phyloP scores from a whole-genome alignment of 2,888 invertebrate species.

The Mactromeris polynyma region DNA sequence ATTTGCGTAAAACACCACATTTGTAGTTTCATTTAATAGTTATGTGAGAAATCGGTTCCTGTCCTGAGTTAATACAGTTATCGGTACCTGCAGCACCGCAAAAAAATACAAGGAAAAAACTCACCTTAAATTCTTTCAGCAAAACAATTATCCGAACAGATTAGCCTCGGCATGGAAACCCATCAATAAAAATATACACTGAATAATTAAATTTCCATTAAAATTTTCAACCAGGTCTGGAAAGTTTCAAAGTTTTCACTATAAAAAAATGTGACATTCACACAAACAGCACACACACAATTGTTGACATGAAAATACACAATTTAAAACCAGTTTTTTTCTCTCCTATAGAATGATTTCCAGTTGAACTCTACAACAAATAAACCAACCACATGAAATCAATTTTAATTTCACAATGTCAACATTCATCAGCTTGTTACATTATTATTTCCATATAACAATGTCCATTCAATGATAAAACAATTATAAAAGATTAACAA shows the following conservation, averaged over 20 bases:
- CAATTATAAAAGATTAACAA: background rate
- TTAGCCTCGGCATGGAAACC: background rate
- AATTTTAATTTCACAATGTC: slow-evolving; percentile 32
- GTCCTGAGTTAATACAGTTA: too few species aligned
- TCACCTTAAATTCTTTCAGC: background rate
- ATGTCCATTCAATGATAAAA: background rate
- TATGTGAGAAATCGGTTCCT: too few species aligned
- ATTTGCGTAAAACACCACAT: too few species aligned
- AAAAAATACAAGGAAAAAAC: background rate
- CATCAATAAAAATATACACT: background rate
- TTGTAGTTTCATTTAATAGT: too few species aligned
- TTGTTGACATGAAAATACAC: background rate
- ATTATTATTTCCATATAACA: background rate
- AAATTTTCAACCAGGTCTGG: background rate
- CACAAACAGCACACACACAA: background rate
- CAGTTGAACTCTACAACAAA: background rate
- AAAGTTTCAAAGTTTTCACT: background rate
- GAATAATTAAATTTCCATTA: slow-evolving; percentile 10
- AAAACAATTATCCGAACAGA: background rate
- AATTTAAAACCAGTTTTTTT: background rate
- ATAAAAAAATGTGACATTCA: background rate
- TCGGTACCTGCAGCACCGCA: background rate
- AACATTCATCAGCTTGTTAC: background rate
- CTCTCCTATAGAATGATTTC: background rate
- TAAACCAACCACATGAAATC: slow-evolving; percentile 18